Percentiles rank a stretch among this genome's conserved stretches.
These are phyloP conservation scores for Drosophila parvula DNA, from an alignment of 1,140 invertebrate genomes.

Conservation along the genomic window DNA sequence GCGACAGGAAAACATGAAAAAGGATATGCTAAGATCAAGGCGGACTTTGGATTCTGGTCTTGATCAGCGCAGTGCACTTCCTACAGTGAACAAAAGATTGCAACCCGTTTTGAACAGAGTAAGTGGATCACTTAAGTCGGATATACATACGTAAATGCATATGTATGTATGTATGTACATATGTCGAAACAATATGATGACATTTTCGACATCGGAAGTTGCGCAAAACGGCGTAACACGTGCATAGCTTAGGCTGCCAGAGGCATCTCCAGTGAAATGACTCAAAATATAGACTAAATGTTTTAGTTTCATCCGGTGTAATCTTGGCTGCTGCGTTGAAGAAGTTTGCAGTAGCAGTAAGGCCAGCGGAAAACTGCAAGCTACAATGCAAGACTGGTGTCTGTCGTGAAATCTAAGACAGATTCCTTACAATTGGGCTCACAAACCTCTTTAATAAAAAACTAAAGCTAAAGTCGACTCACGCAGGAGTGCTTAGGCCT, in stretches of 20 bases:
- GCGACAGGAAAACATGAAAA: constrained; percentile 84
- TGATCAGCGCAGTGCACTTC: constrained; percentile 87
- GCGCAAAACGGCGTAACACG: constrained; percentile 9
- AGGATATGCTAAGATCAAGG: constrained; percentile 87
- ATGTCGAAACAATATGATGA: constrained; percentile 51
- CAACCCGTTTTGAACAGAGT: constrained; percentile 87
- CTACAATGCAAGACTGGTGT: constrained; percentile 57
- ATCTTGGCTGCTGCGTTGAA: constrained; percentile 75
- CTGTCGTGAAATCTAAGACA: constrained; percentile 31
- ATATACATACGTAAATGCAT: too few relatives aligned
- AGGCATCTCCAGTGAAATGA: constrained; percentile 40
- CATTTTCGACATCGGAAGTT: constrained; percentile 80
- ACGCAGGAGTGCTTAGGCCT: constrained; percentile 34
- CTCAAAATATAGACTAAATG: constrained; percentile 33
- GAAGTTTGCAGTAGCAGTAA: constrained; percentile 70
- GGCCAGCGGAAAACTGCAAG: constrained; percentile 75
- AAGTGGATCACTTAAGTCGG: constrained; percentile 36
- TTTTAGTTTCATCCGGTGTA: constrained; percentile 74
- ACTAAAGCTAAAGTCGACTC: constrained; percentile 29
- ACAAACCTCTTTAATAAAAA: constrained; percentile 57
- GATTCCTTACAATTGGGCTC: constrained; percentile 55
- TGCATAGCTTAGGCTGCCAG: constrained; percentile 36
- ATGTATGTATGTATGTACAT: too few relatives aligned
- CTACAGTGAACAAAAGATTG: constrained; percentile 86
- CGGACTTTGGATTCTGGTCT: constrained; percentile 86